These are phyloP conservation scores for Albula goreensis DNA, from an alignment of 2,113 vertebrate genomes.

Conservation along the genomic window DNA sequence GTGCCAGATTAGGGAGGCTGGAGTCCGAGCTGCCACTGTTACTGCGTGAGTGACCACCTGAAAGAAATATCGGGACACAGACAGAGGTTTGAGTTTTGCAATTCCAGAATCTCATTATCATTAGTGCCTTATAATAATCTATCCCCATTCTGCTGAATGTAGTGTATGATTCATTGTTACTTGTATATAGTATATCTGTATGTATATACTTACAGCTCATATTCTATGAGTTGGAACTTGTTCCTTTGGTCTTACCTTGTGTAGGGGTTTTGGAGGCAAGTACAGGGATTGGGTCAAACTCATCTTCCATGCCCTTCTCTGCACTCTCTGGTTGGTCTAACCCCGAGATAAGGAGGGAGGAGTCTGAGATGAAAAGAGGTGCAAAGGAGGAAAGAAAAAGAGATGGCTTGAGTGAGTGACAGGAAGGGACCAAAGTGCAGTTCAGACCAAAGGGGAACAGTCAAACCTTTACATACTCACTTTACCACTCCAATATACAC, in stretches of 20 bases:
- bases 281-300: constrained; percentile 98
- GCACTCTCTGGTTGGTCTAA: constrained; percentile 77
- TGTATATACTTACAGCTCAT: no score
- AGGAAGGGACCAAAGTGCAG: not conserved
- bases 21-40: constrained; percentile 98
- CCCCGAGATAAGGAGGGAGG: constrained; percentile 91
- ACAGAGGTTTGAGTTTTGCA: constrained; percentile 32
- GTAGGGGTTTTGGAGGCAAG: constrained; percentile 91
- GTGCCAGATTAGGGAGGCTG: constrained; percentile 98
- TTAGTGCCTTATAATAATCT: no score
- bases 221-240: no score
- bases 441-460: not conserved
- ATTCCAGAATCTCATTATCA: no score
- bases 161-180: no score
- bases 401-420: not conserved
- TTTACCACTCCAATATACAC: no score
- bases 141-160: no score
- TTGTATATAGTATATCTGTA: no score
- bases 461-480: not conserved
- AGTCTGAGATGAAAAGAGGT: constrained; percentile 75
- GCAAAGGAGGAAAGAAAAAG: constrained; percentile 6
- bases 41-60: constrained; percentile 98
- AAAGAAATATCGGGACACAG: constrained; percentile 44
- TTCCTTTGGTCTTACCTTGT: constrained; percentile 79
- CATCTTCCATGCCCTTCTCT: constrained; percentile 87